Conservation (phyloP, 2,888 invertebrate genomes). For the Polydesmus complanatus region DNA sequence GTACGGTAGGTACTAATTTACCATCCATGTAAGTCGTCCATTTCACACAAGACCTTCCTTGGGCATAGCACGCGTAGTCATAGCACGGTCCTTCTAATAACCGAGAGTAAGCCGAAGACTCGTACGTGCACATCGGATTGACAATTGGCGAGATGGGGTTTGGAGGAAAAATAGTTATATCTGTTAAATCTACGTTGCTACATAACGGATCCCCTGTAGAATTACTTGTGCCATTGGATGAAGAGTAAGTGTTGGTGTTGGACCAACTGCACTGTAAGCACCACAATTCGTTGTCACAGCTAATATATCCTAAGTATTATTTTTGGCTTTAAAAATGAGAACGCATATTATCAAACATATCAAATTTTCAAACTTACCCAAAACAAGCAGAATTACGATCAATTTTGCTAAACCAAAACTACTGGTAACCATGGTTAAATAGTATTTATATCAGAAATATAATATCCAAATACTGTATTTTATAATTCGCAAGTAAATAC, state of each 20-base stretch:
- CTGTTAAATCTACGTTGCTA: constrained; percentile 1
- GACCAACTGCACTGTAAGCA: constrained; percentile 10
- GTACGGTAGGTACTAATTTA: background rate
- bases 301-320: background rate
- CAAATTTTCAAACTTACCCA: background rate
- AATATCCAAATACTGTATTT: too few relatives aligned
- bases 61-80: constrained; percentile 9
- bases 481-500: too few relatives aligned
- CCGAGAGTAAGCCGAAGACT: background rate
- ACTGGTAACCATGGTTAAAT: too few relatives aligned
- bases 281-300: constrained; percentile 1
- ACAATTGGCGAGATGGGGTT: constrained; percentile 7
- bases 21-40: constrained; percentile 4
- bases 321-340: background rate
- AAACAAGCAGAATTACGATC: too few relatives aligned
- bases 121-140: constrained; percentile 8
- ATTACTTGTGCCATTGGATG: background rate
- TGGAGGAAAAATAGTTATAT: constrained; percentile 4
- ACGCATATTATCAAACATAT: too few relatives aligned
- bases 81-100: constrained; percentile 10
- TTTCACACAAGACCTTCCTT: constrained; percentile 6
- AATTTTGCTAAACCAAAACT: too few relatives aligned
- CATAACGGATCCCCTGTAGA: background rate
- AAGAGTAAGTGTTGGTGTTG: background rate
- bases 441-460: too few relatives aligned